Evolutionary conservation across 2,797 vertebrate genomes (phyloP), one percentile per base, ranked within the genome.

Genomic region (Poecilia picta): DNA sequence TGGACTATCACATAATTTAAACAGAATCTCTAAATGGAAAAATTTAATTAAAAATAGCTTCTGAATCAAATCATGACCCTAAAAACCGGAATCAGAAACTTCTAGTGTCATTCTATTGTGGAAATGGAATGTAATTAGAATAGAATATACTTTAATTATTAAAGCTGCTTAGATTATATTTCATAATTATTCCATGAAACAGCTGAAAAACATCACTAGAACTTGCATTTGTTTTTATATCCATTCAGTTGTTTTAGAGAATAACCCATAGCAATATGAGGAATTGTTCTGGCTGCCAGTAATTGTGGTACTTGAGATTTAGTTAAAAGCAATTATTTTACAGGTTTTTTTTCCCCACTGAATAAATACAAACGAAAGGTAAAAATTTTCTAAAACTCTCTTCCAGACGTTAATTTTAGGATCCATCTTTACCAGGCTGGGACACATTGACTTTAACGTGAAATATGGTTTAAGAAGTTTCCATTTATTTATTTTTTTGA

Each of bases 401-500:
- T 64, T 39, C 33, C 15, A 13, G 13, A 18, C 36, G 8, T 66
- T 68, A 2, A 41, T 23, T 68, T 68, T 39, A 39, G 36, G 8
- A 10, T 64, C 16, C 25, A 3, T 64, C 33, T 20, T 64, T 15
- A 10, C 62, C 16, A 20, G 31, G 62, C 31, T 49, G 18, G 18
- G 11, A 33, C 33, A 5, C 4, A 5, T 68, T n/a, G 23, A 12
- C 12, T 68, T 41, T 25, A 41, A 25, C 23, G 1, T 68, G 66
- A 43, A 15, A 68, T 6, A 2, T 25, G 23, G 66, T 68, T 25
- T 3, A 13, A 68, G 2, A 2, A 23, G 11, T 57, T 70, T 76
- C 0, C 78, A 33, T 23, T 66, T 85, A 2, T 70, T 43, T 49
- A 49, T 78, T 77, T 70, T 70, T 28, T 31, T 76, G 2, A 11